Percentiles rank a stretch among this genome's conserved stretches.
phyloP scores from a whole-genome alignment of 2,888 invertebrate genomes.

The Baccha elongata region DNA sequence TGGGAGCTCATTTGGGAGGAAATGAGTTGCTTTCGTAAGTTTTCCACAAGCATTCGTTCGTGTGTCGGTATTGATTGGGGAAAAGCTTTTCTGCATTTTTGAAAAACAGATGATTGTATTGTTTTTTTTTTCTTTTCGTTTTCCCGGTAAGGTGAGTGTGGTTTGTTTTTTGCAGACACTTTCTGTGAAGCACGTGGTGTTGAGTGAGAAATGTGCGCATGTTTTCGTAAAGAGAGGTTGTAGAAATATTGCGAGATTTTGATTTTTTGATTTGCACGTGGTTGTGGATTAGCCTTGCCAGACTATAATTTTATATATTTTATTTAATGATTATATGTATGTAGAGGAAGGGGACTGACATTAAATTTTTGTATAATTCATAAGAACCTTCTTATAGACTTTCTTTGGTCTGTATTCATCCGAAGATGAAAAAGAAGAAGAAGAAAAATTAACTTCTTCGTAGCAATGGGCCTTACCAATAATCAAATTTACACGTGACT shows the following conservation, averaged over 20 bases:
- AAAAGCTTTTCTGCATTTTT: slow-evolving; percentile 52
- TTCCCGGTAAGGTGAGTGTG: slow-evolving; percentile 36
- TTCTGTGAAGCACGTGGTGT: slow-evolving; percentile 59
- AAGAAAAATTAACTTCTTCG: too few relatives aligned
- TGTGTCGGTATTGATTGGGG: slow-evolving; percentile 9
- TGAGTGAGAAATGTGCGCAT: slow-evolving; percentile 37
- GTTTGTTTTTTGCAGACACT: slow-evolving; percentile 69
- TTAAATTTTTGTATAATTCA: too few relatives aligned
- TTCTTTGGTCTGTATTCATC: too few relatives aligned
- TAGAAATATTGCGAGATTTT: slow-evolving; percentile 23
- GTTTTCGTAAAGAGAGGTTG: slow-evolving; percentile 23
- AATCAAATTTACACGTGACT: too few relatives aligned
- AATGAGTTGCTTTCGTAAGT: slow-evolving; percentile 36
- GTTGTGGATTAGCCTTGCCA: slow-evolving; percentile 46
- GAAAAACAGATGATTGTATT: slow-evolving; percentile 47
- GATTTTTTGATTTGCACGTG: slow-evolving; percentile 54
- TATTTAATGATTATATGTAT: not conserved
- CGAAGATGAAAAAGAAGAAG: too few relatives aligned
- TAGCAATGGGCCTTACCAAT: too few relatives aligned
- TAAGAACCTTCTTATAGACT: too few relatives aligned
- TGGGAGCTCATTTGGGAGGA: slow-evolving; percentile 25
- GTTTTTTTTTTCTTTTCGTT: slow-evolving; percentile 33
- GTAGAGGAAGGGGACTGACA: too few relatives aligned
- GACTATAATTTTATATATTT: too few relatives aligned
- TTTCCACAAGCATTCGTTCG: slow-evolving; percentile 1